Base-by-base conservation (phyloP, 2,888 invertebrate genomes). In the Chrysolina haemoptera region DNA sequence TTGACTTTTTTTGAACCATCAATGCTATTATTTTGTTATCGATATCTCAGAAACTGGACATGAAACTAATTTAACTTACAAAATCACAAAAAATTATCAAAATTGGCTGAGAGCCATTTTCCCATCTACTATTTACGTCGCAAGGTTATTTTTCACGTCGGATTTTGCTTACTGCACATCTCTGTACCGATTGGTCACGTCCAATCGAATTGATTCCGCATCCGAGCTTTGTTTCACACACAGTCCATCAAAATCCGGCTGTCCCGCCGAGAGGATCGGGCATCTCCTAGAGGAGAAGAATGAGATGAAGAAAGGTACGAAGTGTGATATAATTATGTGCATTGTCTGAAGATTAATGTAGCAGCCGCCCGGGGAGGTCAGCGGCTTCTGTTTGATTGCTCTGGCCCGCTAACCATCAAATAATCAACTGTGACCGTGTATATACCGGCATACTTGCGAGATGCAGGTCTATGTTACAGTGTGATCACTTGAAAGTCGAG, bases 361-460 rank as follows among this genome's bases (percentile, higher is more conserved):
- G 84, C 83, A 62, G 84, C 83, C 83, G 84, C 85, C 85, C 78
- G 83, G 82, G 83, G 85, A 85, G 85, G 83, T 84, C 82, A 85
- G 84, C 86, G 86, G 87, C 87, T 87, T 86, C 87, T 82, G 86
- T 87, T 86, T 86, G 86, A 86, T 86, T 87, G 83, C 86, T 80
- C 82, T 82, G 82, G 78, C 79, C 78, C 79, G 81, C 78, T 81
- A 83, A 83, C 84, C 82, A 84, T 84, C 84, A 83, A 83, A 85
- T 86, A 86, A 86, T 86, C 84, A 84, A 84, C 80, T 85, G 85
- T 85, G 84, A 85, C 85, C 82, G 75, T 71, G 66, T 68, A 75
- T 68, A 75, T 68, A 67, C 65, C 43, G 46, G 46, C 48, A 65
- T 65, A 50, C 18, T 50, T 27, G 22, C 40, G 50, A 59, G 59